A percentile compares a stretch with the other conserved stretches of the same genome.
Conservation (phyloP, 2,113 vertebrate genomes). For the Abramis brama region DNA sequence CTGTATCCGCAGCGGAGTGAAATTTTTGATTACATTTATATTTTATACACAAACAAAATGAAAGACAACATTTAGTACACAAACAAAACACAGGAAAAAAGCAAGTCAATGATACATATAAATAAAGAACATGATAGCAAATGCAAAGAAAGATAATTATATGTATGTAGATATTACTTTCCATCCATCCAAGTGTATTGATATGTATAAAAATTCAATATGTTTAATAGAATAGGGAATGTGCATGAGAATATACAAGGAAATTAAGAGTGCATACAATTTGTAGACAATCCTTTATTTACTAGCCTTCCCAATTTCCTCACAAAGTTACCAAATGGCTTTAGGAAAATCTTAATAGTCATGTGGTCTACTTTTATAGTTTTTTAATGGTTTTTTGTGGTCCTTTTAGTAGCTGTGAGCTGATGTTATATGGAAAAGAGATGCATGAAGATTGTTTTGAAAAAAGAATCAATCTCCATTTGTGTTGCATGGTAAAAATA, state of each 20-base stretch:
- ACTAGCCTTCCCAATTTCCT: neutral
- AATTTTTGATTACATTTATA: no score
- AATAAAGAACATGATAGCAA: neutral
- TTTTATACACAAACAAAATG: neutral
- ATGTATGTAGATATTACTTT: no score
- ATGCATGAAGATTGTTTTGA: neutral
- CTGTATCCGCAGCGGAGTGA: no score
- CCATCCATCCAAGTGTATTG: no score
- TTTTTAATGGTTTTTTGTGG: neutral
- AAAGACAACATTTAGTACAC: neutral
- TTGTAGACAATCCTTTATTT: neutral
- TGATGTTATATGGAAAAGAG: neutral
- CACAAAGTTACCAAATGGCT: neutral
- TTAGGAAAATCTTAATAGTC: neutral
- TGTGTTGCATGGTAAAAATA: neutral
- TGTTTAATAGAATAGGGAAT: neutral
- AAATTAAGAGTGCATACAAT: neutral
- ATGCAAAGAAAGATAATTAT: no score
- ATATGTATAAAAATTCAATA: no score
- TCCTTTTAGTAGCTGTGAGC: neutral
- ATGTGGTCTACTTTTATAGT: neutral
- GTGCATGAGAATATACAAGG: neutral
- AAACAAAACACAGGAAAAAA: neutral
- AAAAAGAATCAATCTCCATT: neutral
- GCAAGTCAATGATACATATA: neutral